phyloP scores from a whole-genome alignment of 2,888 invertebrate genomes.

The Euzetes globulus region DNA sequence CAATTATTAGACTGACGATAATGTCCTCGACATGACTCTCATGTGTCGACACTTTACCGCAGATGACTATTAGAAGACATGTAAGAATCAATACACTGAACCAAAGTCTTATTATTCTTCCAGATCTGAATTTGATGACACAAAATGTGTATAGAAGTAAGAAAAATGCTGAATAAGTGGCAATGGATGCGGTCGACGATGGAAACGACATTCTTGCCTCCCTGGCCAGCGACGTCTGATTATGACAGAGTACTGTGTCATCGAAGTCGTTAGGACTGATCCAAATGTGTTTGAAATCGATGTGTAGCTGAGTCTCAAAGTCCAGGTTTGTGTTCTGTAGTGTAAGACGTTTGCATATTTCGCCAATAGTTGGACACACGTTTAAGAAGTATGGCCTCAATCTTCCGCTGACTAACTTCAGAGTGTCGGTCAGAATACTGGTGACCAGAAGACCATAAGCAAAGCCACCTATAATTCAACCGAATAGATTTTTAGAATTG shows the following conservation, averaged over 20 bases:
- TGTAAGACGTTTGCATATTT: neutral
- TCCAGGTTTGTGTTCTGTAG: neutral
- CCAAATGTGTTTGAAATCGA: neutral
- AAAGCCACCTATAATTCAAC: no score
- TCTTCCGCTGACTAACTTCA: conserved; percentile 33
- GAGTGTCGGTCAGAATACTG: conserved; percentile 34
- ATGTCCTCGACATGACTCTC: conserved; percentile 5
- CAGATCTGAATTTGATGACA: conserved; percentile 6
- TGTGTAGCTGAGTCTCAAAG: neutral
- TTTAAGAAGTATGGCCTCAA: conserved; percentile 35
- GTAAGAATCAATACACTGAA: neutral
- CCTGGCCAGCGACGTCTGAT: neutral
- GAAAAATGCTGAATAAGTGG: conserved; percentile 34
- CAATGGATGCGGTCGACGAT: conserved; percentile 30
- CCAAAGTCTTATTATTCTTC: conserved; percentile 23
- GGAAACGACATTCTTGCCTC: conserved; percentile 36
- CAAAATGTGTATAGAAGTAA: conserved; percentile 26
- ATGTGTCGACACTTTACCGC: neutral
- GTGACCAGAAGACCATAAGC: conserved; percentile 32
- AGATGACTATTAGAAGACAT: neutral
- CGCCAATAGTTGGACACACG: conserved; percentile 19
- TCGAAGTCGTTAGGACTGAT: neutral
- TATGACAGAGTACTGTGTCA: conserved; percentile 4
- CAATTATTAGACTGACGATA: conserved; percentile 18
- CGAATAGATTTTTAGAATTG: no score